Evolutionary conservation across 2,113 vertebrate species (phyloP).

Genomic region (Myotis lucifugus): DNA sequence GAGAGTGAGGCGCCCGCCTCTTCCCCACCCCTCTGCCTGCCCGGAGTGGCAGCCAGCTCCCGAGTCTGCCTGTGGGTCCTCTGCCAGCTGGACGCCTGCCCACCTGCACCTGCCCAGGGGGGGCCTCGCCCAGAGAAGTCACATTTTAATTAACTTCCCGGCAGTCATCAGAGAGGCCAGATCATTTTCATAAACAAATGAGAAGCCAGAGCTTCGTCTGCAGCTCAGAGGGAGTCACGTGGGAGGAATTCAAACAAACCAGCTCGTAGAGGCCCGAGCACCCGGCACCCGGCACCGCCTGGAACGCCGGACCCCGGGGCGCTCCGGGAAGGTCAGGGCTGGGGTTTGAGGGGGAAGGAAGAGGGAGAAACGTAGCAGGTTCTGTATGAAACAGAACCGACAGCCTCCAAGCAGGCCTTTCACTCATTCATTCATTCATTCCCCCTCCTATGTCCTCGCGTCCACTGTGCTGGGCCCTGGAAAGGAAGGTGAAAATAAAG

Average conservation of each 20-base stretch:
- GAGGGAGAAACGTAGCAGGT: neutral
- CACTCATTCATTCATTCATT: neutral
- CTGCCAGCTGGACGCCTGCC: slow-evolving; percentile 68
- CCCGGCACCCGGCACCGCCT: neutral
- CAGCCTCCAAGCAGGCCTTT: neutral
- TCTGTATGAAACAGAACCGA: fast-evolving
- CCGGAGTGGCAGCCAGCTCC: neutral
- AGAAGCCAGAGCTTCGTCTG: slow-evolving; percentile 58
- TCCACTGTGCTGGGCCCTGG: fast-evolving
- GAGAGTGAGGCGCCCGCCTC: fast-evolving
- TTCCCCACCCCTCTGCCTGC: neutral
- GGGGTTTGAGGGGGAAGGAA: neutral
- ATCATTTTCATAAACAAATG: slow-evolving; percentile 69
- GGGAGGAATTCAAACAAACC: slow-evolving; percentile 18
- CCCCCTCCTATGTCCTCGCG: neutral
- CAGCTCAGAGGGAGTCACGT: neutral
- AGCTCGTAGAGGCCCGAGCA: neutral
- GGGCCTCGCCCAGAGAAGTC: slow-evolving; percentile 54
- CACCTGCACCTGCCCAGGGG: slow-evolving; percentile 45
- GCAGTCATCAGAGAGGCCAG: neutral
- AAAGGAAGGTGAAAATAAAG: neutral
- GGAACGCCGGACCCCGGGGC: neutral
- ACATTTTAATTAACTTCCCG: slow-evolving; percentile 76
- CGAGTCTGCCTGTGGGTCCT: neutral
- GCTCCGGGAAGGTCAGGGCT: neutral